phyloP scores from a whole-genome alignment of 30 jellyfish, hydroid and myxozoan genomes.

The Cassiopea andromeda region DNA sequence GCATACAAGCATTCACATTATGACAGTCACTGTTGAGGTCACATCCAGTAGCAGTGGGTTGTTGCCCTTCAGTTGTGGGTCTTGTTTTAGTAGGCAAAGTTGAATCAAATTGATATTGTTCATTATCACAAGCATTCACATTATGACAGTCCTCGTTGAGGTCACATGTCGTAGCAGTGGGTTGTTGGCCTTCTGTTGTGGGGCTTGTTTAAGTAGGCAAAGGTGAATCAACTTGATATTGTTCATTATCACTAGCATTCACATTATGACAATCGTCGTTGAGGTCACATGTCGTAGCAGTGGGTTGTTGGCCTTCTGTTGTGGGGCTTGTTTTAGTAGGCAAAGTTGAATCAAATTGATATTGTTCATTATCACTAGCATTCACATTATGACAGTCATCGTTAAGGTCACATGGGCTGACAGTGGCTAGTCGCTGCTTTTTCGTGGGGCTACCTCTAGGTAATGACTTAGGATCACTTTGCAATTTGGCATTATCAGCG shows the following conservation, averaged over 20 bases:
- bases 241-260: not conserved
- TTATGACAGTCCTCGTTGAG: too few relatives aligned
- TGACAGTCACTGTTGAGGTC: not conserved
- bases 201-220: too few relatives aligned
- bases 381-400: not conserved
- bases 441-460: not conserved
- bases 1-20: not conserved
- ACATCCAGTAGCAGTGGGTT: not conserved
- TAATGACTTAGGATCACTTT: not conserved
- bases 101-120: too few relatives aligned
- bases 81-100: too few relatives aligned
- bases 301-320: not conserved
- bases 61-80: not conserved
- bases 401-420: not conserved
- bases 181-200: too few relatives aligned
- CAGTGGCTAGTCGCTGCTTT: not conserved
- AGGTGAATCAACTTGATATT: too few relatives aligned
- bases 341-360: not conserved
- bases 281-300: not conserved
- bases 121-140: too few relatives aligned
- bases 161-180: too few relatives aligned
- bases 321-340: not conserved
- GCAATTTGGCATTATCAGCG: not conserved
- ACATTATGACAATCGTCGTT: not conserved
- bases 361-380: not conserved